phyloP scores from a whole-genome alignment of 2,888 invertebrate species.

The Drosophila parthenogenetica region DNA sequence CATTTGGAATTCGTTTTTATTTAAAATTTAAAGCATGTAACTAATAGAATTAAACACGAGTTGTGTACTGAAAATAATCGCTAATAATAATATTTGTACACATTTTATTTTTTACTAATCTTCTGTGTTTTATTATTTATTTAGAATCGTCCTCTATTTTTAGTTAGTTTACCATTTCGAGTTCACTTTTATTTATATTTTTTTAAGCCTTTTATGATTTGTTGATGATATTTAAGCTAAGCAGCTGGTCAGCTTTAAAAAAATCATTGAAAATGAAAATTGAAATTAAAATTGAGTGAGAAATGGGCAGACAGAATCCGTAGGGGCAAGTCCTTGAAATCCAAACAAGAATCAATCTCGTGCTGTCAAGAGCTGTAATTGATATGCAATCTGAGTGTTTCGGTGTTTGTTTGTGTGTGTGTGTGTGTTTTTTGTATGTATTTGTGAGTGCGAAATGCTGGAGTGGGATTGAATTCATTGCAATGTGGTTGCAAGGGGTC shows the following conservation, averaged over 20 bases:
- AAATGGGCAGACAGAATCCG: slow-evolving; percentile 1
- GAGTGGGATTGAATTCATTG: slow-evolving; percentile 42
- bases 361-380: slow-evolving; percentile 60
- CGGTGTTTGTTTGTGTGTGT: slow-evolving; percentile 7
- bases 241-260: slow-evolving; percentile 6
- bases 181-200: background rate
- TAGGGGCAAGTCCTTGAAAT: slow-evolving; percentile 32
- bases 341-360: slow-evolving; percentile 68
- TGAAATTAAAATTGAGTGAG: slow-evolving; percentile 22
- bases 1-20: no score
- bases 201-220: no score
- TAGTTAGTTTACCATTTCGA: no score
- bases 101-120: no score
- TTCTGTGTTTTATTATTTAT: no score
- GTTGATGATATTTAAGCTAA: background rate
- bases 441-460: slow-evolving; percentile 6
- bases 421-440: slow-evolving; percentile 32
- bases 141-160: no score
- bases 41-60: no score
- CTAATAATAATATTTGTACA: no score
- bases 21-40: background rate
- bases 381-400: slow-evolving; percentile 64
- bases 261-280: slow-evolving; percentile 25
- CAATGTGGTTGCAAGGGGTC: slow-evolving; percentile 39
- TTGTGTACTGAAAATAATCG: no score